Percentiles rank a stretch among this genome's conserved stretches.
phyloP scores from a whole-genome alignment of 2,113 vertebrate genomes.

The Rhea americana region DNA sequence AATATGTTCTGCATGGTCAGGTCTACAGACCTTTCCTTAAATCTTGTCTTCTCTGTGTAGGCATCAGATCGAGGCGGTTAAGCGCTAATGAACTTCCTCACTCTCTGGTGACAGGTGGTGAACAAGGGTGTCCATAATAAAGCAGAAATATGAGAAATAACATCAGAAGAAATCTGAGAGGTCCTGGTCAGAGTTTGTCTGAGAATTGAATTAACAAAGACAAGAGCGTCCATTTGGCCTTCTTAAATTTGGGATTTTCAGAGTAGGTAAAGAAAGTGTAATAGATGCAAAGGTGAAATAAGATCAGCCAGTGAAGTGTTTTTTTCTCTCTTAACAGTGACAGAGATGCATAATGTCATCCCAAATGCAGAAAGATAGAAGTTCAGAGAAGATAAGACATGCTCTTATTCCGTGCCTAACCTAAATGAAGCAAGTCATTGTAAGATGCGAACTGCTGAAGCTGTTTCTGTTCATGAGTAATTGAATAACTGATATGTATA shows the following conservation, averaged over 20 bases:
- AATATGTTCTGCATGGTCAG: no score
- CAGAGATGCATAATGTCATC: neutral
- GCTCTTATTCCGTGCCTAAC: accelerated
- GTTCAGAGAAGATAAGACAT: neutral
- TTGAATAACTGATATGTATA: accelerated
- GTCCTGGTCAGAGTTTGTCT: accelerated
- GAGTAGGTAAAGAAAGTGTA: neutral
- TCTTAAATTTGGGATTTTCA: neutral
- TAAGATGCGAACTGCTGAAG: neutral
- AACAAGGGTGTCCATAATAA: accelerated
- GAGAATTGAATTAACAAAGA: neutral
- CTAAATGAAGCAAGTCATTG: neutral
- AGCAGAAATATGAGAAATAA: no score
- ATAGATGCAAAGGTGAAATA: neutral
- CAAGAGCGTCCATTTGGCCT: no score
- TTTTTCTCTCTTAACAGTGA: neutral
- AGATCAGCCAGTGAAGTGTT: neutral
- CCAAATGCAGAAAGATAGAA: neutral
- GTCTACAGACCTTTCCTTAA: no score
- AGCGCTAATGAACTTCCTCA: no score
- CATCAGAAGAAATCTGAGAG: accelerated
- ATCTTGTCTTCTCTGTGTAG: no score
- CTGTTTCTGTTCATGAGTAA: neutral
- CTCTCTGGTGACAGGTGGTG: neutral
- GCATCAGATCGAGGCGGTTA: accelerated